A percentile compares a stretch with the other conserved stretches of the same genome.
These are phyloP conservation scores for Megalops cyprinoides DNA, from an alignment of 2,797 vertebrate genomes.

Conservation along the genomic window DNA sequence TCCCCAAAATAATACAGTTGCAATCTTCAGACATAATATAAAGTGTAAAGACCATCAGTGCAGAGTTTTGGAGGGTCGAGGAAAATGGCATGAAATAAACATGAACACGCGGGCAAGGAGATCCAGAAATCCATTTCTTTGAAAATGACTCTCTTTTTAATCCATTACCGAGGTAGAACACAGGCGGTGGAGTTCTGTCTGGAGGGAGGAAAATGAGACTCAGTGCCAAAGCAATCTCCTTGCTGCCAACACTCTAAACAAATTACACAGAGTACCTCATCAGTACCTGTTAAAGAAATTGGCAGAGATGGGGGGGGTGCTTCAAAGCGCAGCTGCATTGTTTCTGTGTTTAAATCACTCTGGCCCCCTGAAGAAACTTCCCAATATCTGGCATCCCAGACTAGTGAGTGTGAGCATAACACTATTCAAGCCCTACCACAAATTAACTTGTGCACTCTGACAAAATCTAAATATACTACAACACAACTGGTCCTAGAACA, in stretches of 20 bases:
- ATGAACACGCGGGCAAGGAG: not conserved
- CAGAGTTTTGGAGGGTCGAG: not conserved
- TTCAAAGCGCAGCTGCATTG: not conserved
- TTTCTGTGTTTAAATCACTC: not conserved
- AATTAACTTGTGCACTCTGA: too few species aligned
- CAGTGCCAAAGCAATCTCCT: slow-evolving; percentile 7
- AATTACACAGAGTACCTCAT: not conserved
- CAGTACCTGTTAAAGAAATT: not conserved
- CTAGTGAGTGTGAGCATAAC: too few species aligned
- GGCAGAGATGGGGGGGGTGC: not conserved
- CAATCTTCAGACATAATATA: not conserved
- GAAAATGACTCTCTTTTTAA: not conserved
- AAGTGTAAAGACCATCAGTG: not conserved
- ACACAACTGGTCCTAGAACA: too few species aligned
- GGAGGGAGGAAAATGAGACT: not conserved
- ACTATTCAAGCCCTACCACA: too few species aligned
- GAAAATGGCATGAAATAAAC: not conserved
- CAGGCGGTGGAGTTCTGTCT: not conserved
- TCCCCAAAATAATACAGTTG: not conserved
- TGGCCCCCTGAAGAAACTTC: not conserved
- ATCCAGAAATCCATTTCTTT: not conserved
- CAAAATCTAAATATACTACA: too few species aligned
- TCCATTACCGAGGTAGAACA: not conserved
- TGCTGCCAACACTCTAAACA: not conserved
- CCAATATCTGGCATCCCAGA: not conserved